Evolutionary conservation across 2,797 vertebrate species (phyloP), one percentile per base, ranked within the genome.

Genomic region (Sebastes minor): DNA sequence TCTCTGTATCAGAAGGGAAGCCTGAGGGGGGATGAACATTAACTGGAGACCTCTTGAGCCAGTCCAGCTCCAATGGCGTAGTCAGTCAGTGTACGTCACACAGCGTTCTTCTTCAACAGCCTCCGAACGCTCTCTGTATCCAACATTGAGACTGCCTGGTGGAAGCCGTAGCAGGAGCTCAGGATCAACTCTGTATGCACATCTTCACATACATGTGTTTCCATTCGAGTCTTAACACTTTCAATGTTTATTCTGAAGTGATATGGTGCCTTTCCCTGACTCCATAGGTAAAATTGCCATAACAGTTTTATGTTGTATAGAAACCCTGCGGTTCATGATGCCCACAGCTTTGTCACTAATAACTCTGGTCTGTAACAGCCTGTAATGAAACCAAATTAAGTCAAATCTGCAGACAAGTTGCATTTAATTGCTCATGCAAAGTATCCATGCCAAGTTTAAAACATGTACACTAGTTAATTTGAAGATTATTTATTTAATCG

Each of bases 181-280:
- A 91, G 92, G 94, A 95, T 86, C 72, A 85, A 88, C 83, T 91
- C 87, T 90, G 91, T 93, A 87, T 92, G 93, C 91, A 91, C 93
- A 93, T 93, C 89, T 81, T 90, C 89, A 92, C 94, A 90, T 86
- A 77, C 78, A 87, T 22, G 72, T 81, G 88, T 94, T 93, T 92
- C 88, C 90, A 92, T 94, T 93, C 68, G 62, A 94, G 95, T 96
- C 95, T 95, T 95, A 96, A 96, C 94, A 93, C 93, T 94, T 94
- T 91, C 80, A 89, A 93, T 85, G 89, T 94, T 92, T 85, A 89
- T 94, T 95, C 94, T 95, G 83, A 95, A 92, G 94, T 95, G 92
- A 95, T 92, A 91, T 90, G 89, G 95, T 96, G 95, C 95, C 95
- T 96, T 96, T 92, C 93, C 93, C 90, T 86, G 83, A 92, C 88